These are phyloP conservation scores for Aphidius gifuensis DNA, from an alignment of 1,140 invertebrate genomes.

Conservation along the genomic window DNA sequence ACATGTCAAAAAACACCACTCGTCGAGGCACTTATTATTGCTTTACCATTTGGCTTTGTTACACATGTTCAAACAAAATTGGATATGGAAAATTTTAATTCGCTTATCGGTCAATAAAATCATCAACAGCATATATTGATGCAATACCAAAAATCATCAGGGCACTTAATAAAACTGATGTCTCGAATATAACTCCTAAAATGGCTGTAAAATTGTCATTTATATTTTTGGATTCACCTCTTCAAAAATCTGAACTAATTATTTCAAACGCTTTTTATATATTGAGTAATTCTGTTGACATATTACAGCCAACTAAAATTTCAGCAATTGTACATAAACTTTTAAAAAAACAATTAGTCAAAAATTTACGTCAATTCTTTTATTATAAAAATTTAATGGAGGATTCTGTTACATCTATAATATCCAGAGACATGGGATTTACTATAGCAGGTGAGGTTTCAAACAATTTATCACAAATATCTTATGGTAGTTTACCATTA, in stretches of 20 bases:
- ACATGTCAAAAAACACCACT: slow-evolving; percentile 54
- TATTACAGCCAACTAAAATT: not conserved
- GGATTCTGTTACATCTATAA: slow-evolving; percentile 48
- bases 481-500: slow-evolving; percentile 55
- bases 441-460: slow-evolving; percentile 53
- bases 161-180: not conserved
- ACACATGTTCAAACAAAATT: slow-evolving; percentile 57
- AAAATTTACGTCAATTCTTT: slow-evolving; percentile 40
- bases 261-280: no score
- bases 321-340: not conserved
- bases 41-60: slow-evolving; percentile 64
- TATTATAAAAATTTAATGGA: slow-evolving; percentile 61
- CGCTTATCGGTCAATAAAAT: slow-evolving; percentile 2
- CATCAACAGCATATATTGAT: not conserved
- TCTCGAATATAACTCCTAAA: not conserved
- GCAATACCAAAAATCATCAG: not conserved
- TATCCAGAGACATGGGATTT: slow-evolving; percentile 55
- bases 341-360: slow-evolving; percentile 23
- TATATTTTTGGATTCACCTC: not conserved
- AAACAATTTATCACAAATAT: slow-evolving; percentile 53
- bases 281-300: no score
- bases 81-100: slow-evolving; percentile 50
- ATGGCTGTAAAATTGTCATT: not conserved
- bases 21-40: slow-evolving; percentile 60
- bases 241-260: not conserved